Evolutionary conservation across 2,797 vertebrate species (phyloP).

Genomic region (Gymnocypris eckloni): DNA sequence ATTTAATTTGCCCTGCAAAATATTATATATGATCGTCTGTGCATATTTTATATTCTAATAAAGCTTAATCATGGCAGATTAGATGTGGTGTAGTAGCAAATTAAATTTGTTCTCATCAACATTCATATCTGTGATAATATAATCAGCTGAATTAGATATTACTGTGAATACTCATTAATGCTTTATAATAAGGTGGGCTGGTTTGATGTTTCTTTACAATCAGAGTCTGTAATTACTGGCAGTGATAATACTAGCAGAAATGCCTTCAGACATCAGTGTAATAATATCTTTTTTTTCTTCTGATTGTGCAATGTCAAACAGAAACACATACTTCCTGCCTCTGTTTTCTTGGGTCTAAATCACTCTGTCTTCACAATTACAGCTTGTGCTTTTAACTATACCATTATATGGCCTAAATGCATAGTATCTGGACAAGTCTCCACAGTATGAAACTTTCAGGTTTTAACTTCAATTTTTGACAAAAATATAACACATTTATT

Average conservation of each 20-base stretch:
- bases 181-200: constrained; percentile 22
- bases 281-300: not conserved
- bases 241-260: constrained; percentile 9
- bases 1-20: constrained; percentile 38
- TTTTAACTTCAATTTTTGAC: not conserved
- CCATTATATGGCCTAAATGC: not conserved
- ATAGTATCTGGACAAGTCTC: not conserved
- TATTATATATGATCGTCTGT: constrained; percentile 11
- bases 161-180: constrained; percentile 49
- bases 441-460: not conserved
- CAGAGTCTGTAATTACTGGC: constrained; percentile 26
- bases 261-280: not conserved
- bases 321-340: not conserved
- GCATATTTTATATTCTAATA: constrained; percentile 51
- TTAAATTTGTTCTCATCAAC: constrained; percentile 55
- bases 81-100: constrained; percentile 51
- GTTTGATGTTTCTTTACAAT: constrained; percentile 30
- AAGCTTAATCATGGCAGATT: constrained; percentile 54
- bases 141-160: constrained; percentile 52
- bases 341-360: not conserved
- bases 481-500: not conserved
- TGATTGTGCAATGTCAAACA: not conserved
- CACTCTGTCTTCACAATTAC: not conserved
- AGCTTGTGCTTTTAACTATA: constrained; percentile 13
- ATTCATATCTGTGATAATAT: constrained; percentile 55